Base-by-base conservation (phyloP, 2,888 invertebrate species). In the Brachylomia viminalis region DNA sequence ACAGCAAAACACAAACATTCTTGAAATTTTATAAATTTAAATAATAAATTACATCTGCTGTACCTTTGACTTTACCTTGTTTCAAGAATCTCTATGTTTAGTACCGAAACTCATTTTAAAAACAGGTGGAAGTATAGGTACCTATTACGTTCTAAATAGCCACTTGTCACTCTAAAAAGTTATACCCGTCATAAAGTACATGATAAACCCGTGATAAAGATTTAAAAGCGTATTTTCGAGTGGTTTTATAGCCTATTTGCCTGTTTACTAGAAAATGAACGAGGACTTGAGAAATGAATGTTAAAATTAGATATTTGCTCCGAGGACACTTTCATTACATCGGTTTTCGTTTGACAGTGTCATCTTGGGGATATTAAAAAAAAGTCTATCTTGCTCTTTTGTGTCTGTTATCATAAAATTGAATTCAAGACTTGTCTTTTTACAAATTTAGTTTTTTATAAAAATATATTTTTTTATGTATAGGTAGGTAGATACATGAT, bases 1-100 rank as follows among this genome's bases (percentile, higher is more conserved):
- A 91, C 89, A 91, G 88, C 89, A 90, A 92, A 93, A 94, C 92
- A 90, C 89, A 92, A 93, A 93, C 93, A 93, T 94, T 93, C 94
- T 93, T 92, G 88, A 90, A 91, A 95, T 94, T 93, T 92, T 93
- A 89, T 87, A 86, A 82, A 82, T 87, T 84, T 80, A 76, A 86
- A 87, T 84, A 82, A 86, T 84, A 80, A 80, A 86, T 89, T 86
- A 86, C 82, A 67, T 79, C 54, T 82, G 79, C 71, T 72, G 62
- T 71, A 67, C 64, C 67, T 82, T 72, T 79, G 64, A 72, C 65
- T 75, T 80, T 64, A 73, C 77, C 42, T 38, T 82, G 76, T 72
- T 84, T 79, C 68, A 72, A 80, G 75, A 73, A 80, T 75, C 58
- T 76, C 70, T 72, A 74, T 72, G 75, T 83, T 70, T 69, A 73